A percentile compares a stretch with the other conserved stretches of the same genome.
Conservation (phyloP, 1,140 invertebrate species). For the Eufriesea mexicana region DNA sequence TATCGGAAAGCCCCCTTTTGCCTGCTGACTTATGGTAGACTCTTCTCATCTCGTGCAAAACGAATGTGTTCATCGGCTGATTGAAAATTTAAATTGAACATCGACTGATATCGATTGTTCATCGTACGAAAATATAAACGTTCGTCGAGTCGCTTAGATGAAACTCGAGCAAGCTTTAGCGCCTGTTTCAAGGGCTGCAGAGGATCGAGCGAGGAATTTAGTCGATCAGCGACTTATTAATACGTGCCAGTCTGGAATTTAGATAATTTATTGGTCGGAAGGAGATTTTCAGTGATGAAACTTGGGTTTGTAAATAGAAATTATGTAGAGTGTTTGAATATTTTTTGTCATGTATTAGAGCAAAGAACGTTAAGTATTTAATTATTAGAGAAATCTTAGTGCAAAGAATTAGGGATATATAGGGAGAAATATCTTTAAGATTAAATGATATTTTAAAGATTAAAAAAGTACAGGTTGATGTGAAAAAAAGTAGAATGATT, state of each 20-base stretch:
- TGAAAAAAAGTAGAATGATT: too few relatives aligned
- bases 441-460: too few relatives aligned
- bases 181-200: not conserved
- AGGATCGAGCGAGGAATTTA: not conserved
- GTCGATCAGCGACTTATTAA: not conserved
- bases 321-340: too few relatives aligned
- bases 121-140: slow-evolving; percentile 8
- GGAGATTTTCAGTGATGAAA: not conserved
- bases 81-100: slow-evolving; percentile 38
- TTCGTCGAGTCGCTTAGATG: not conserved
- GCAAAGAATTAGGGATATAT: too few relatives aligned
- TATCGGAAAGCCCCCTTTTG: slow-evolving; percentile 2
- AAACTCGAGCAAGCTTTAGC: not conserved
- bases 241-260: not conserved
- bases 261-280: not conserved
- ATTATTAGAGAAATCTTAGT: too few relatives aligned
- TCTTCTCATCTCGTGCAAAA: not conserved
- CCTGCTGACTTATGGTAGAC: not conserved
- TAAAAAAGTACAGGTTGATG: too few relatives aligned
- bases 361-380: too few relatives aligned
- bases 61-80: slow-evolving; percentile 31
- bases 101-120: not conserved
- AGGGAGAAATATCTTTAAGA: too few relatives aligned
- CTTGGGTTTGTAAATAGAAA: too few relatives aligned
- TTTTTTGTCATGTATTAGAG: too few relatives aligned